Base-by-base conservation (phyloP, 2,113 vertebrate genomes). In the Lepidothrix coronata region DNA sequence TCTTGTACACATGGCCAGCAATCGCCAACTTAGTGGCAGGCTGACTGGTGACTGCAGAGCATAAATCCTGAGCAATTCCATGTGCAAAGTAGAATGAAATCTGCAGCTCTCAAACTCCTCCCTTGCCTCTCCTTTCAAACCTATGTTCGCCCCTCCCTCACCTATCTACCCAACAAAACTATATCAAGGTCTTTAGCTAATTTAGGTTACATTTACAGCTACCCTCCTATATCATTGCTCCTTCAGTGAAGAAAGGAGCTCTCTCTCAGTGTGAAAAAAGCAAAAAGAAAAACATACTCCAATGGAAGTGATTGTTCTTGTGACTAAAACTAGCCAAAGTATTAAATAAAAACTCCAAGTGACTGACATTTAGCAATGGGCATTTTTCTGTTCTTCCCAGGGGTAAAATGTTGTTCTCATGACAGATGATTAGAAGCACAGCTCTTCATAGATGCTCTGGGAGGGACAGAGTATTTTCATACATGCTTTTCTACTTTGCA, bases 401-500 rank as follows among this genome's bases (percentile, higher is more conserved):
- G 48, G 24, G 18, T 19, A 44, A 80, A 70, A 52, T 78, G 18
- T 4, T 88, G 48, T 76, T 92, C 71, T 83, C 16, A 75, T 61
- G 79, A 84, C 49, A 85, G 65, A 84, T 41, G 35, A 84, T 87
- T 55, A 54, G 51, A 79, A 82, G 15, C 18, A 43, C 85, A 51
- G 55, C 48, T 84, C 54, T 86, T 93, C 86, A 86, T 75, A 52
- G 83, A 65, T 72, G 52, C 22, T 93, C 48, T 81, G 57, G 65
- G 80, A 91, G 46, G 20, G 37, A 74, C 43, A 51, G 12, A 43
- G 27, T 68, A 44, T 78, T 94, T 92, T 95, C 79, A 77, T 78
- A 86, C 78, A 63, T 71, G 43, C 20, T 84, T 81, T 95, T 92
- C 61, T 90, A 68, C 65, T 95, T 94, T 88, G 70, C 80, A 94